These are phyloP conservation scores for Sebastes matsubarae DNA, from an alignment of 2,797 vertebrate species.

Conservation along the genomic window DNA sequence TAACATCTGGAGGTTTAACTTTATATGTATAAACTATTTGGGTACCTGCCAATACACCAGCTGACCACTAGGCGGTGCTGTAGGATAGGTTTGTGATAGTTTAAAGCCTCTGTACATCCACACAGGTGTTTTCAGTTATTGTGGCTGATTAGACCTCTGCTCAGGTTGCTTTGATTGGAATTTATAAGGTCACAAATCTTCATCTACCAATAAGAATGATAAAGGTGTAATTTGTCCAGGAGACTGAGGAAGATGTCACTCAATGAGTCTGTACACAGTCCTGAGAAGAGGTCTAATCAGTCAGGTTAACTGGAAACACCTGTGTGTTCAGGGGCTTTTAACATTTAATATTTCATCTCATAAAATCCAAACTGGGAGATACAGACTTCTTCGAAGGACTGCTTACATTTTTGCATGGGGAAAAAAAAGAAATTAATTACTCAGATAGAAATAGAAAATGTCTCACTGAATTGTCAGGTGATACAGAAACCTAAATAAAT, in stretches of 20 bases:
- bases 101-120: not conserved
- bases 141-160: no score
- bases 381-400: not conserved
- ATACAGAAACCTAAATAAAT: not conserved
- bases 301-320: no score
- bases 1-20: not conserved
- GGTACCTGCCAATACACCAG: accelerated
- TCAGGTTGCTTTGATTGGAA: no score
- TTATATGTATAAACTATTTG: not conserved
- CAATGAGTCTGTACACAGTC: no score
- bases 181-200: no score
- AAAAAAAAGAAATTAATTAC: not conserved
- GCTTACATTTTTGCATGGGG: not conserved
- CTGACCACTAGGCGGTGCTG: constrained; percentile 41
- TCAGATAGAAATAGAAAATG: not conserved
- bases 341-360: not conserved
- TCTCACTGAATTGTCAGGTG: not conserved
- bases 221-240: no score
- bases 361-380: not conserved
- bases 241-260: no score
- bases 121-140: no score
- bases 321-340: no score
- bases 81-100: not conserved
- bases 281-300: no score
- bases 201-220: no score